A percentile compares a stretch with the other conserved stretches of the same genome.
phyloP scores from a whole-genome alignment of 2,888 invertebrate species.

The Steinernema scapterisci region DNA sequence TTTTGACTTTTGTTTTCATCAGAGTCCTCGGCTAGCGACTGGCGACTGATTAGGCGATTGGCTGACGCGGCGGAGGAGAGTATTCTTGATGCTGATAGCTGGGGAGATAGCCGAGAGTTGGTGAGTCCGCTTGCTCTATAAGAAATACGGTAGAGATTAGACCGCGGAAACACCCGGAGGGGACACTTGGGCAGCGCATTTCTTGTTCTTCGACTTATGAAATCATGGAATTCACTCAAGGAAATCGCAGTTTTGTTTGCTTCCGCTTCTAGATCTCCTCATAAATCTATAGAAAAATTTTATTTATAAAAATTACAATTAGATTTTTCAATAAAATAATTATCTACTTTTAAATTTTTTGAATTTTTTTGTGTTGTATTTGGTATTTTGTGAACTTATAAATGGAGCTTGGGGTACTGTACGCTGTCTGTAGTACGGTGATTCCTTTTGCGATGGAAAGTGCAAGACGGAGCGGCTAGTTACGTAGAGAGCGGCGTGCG shows the following conservation, averaged over 20 bases:
- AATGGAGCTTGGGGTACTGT: not conserved
- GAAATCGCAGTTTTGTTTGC: no score
- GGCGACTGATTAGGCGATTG: slow-evolving; percentile 24
- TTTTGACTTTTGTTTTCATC: slow-evolving; percentile 30
- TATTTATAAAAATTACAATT: no score
- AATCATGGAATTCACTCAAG: no score
- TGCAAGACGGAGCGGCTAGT: slow-evolving; percentile 11
- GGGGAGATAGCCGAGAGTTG: not conserved
- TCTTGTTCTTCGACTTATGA: no score
- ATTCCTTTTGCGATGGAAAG: not conserved
- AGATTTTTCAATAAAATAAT: no score
- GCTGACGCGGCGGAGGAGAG: not conserved
- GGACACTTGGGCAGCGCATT: no score
- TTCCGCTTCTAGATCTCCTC: no score
- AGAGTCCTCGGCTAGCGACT: not conserved
- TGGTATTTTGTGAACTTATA: no score
- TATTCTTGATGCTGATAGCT: not conserved
- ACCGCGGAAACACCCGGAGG: not conserved
- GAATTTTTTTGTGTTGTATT: no score
- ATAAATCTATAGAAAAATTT: no score
- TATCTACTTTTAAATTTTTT: no score
- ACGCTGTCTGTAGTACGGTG: not conserved
- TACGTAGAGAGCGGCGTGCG: not conserved
- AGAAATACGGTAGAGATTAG: slow-evolving; percentile 5
- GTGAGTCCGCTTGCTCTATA: not conserved